These are phyloP conservation scores for Harpagoxenus sublaevis DNA, from an alignment of 2,888 invertebrate species.

Conservation along the genomic window DNA sequence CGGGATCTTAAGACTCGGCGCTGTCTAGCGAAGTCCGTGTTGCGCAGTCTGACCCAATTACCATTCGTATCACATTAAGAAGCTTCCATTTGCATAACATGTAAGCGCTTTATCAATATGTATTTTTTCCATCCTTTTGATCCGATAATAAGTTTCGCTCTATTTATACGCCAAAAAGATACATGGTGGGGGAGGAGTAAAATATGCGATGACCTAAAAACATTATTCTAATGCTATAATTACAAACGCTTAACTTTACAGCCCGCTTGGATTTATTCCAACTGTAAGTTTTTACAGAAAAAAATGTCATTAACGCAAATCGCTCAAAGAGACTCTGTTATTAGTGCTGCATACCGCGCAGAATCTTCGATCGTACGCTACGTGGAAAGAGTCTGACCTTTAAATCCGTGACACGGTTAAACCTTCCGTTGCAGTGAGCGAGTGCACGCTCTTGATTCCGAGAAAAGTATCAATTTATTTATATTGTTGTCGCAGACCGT, in stretches of 20 bases:
- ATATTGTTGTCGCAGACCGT: slow-evolving; percentile 14
- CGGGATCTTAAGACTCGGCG: background rate
- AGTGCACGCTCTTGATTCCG: slow-evolving; percentile 50
- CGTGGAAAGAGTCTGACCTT: slow-evolving; percentile 75
- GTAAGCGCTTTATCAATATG: slow-evolving; percentile 26
- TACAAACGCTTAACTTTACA: background rate
- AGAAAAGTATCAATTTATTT: slow-evolving; percentile 57
- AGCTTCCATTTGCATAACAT: slow-evolving; percentile 19
- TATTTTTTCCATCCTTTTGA: slow-evolving; percentile 5
- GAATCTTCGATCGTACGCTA: slow-evolving; percentile 69
- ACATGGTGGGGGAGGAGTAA: background rate
- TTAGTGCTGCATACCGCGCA: slow-evolving; percentile 44
- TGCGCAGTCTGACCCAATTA: background rate
- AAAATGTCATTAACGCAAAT: slow-evolving; percentile 33
- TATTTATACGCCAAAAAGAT: slow-evolving; percentile 39
- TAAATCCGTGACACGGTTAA: slow-evolving; percentile 72
- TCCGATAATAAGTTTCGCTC: slow-evolving; percentile 31
- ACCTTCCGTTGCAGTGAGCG: slow-evolving; percentile 58
- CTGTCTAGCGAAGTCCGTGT: background rate
- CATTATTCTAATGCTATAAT: slow-evolving; percentile 28
- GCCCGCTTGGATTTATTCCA: background rate
- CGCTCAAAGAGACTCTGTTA: slow-evolving; percentile 34
- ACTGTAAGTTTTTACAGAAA: slow-evolving; percentile 1
- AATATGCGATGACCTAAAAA: slow-evolving; percentile 43
- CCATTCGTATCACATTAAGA: background rate